A percentile compares a stretch with the other conserved stretches of the same genome.
phyloP scores from a whole-genome alignment of 2,113 vertebrate genomes.

The Lycocorax pyrrhopterus region DNA sequence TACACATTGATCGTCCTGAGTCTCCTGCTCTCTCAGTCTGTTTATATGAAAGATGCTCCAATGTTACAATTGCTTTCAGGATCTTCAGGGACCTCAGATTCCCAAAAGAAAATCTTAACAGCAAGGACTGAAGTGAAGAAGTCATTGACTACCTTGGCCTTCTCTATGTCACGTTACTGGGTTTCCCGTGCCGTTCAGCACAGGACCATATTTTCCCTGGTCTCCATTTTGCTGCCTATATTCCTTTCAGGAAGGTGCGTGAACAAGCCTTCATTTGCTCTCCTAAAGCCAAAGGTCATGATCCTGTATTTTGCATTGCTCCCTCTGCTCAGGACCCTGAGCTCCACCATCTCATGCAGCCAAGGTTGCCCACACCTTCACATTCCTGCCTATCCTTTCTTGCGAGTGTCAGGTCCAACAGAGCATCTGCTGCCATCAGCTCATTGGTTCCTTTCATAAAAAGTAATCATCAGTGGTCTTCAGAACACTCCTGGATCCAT shows the following conservation, averaged over 20 bases:
- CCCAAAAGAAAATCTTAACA: neutral
- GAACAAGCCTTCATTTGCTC: neutral
- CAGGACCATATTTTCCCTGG: neutral
- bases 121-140: neutral
- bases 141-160: neutral
- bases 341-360: neutral
- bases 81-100: neutral
- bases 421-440: neutral
- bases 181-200: neutral
- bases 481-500: neutral
- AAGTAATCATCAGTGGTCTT: neutral
- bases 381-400: neutral
- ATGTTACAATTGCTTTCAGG: neutral
- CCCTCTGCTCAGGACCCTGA: neutral
- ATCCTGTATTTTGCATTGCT: neutral
- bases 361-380: neutral
- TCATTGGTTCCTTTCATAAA: neutral
- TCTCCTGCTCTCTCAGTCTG: neutral
- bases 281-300: neutral
- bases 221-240: neutral
- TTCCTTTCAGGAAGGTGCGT: neutral
- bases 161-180: neutral
- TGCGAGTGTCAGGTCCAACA: neutral
- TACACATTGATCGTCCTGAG: accelerated
- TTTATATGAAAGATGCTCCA: neutral